Evolutionary conservation across 2,888 invertebrate genomes (phyloP), one percentile per base, ranked within the genome.

Genomic region (Sialis lutaria): DNA sequence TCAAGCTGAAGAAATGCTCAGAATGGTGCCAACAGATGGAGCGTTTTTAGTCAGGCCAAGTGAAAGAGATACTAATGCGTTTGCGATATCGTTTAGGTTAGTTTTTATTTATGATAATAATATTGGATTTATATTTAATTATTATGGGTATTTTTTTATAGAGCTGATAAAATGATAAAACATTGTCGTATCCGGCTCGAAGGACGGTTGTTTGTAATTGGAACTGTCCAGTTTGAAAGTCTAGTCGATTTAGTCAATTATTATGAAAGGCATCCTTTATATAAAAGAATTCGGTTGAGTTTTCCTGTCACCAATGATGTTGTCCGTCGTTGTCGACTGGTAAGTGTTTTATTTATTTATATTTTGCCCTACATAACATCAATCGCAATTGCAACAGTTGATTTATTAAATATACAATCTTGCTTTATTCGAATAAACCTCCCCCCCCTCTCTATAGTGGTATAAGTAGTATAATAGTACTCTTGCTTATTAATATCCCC

Each of bases 101-200:
- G 51, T 50, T 37, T 31, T 33, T 35, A 40, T 30, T 31, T 48
- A 45, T 49, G 33, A 44, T n/a, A 47, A 4, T 37, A 33, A 33
- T 35, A 22, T 34, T 47, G 9, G 13, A 34, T 10, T 44, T 13
- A 4, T 37, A 34, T 33, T 48, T 7, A 37, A 13, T 42, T 4
- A 42, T 6, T 13, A 43, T 10, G 5, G 48, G 53, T 50, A 51
- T 53, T 53, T 53, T 48, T 51, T 52, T 47, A 65, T 62, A 90
- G 92, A 59, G 86, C 88, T 3, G 91, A 91, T 56, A 86, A 82
- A 46, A 88, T 91, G 64, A 93, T 96, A 52, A 97, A 97, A 64
- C 97, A 98, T 63, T 98, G 96, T 64, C 79, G 93, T 44, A 88
- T 98, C 51, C 88, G 89, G 64, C 75, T 87, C 44, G 95, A 96